Percentiles rank a stretch among this genome's conserved stretches.
These are phyloP conservation scores for Papilio gigon DNA, from an alignment of 2,888 invertebrate species.

Conservation along the genomic window DNA sequence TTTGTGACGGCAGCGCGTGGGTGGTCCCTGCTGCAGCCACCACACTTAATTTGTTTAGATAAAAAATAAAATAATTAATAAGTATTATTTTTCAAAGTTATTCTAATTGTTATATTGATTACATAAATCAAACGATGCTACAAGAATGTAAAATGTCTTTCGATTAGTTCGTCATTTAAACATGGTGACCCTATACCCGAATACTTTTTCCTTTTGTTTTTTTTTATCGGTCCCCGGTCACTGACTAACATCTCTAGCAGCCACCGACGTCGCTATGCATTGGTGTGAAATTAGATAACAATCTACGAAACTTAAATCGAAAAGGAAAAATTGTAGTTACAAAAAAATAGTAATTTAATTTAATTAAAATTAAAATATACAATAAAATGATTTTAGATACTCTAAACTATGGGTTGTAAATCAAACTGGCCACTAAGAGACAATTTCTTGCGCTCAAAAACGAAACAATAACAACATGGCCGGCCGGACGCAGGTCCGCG, in stretches of 20 bases:
- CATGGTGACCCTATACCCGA: slow-evolving; percentile 43
- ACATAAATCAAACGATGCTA: too few relatives aligned
- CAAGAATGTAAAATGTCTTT: too few relatives aligned
- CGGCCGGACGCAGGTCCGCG: slow-evolving; percentile 63
- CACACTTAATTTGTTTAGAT: slow-evolving; percentile 1
- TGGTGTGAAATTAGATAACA: slow-evolving; percentile 54
- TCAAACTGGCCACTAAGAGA: slow-evolving; percentile 47
- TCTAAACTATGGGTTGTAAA: slow-evolving; percentile 60
- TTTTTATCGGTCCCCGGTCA: slow-evolving; percentile 63
- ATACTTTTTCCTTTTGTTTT: slow-evolving; percentile 62
- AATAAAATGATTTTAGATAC: slow-evolving; percentile 42
- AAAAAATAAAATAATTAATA: neutral
- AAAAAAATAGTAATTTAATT: neutral
- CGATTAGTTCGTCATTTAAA: too few relatives aligned
- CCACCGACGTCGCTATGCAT: slow-evolving; percentile 72
- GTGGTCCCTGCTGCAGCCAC: slow-evolving; percentile 61
- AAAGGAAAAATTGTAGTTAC: neutral
- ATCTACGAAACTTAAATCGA: slow-evolving; percentile 32
- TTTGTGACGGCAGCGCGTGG: slow-evolving; percentile 75
- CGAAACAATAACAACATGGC: slow-evolving; percentile 49
- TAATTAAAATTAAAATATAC: neutral
- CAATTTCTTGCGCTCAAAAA: slow-evolving; percentile 57
- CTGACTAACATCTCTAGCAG: slow-evolving; percentile 77
- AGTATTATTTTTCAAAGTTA: neutral
- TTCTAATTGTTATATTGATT: neutral